Percentiles rank a stretch among this genome's conserved stretches.
phyloP scores from a whole-genome alignment of 2,797 vertebrate species.

The Esox lucius region DNA sequence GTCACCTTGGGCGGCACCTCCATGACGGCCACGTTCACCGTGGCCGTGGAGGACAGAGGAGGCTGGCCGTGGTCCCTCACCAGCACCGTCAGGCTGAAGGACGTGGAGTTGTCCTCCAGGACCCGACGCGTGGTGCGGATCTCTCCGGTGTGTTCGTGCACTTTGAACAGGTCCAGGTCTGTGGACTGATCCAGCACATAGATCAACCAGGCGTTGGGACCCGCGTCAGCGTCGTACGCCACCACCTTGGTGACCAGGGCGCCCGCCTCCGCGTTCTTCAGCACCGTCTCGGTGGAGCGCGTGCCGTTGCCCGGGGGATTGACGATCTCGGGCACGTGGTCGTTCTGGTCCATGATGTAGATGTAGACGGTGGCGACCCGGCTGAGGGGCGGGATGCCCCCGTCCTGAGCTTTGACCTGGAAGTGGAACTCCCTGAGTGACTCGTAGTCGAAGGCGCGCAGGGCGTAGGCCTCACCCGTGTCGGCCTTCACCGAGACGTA shows the following conservation, averaged over 20 bases:
- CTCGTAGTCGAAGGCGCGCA: conserved; percentile 95
- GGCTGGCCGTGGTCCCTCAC: conserved; percentile 93
- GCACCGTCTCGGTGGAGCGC: conserved; percentile 86
- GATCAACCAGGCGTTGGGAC: conserved; percentile 94
- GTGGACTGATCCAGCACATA: conserved; percentile 85
- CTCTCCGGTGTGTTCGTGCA: conserved; percentile 93
- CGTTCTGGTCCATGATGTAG: conserved; percentile 92
- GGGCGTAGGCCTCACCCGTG: conserved; percentile 89
- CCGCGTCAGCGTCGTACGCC: conserved; percentile 93
- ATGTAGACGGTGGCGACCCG: conserved; percentile 90
- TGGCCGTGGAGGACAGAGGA: conserved; percentile 85
- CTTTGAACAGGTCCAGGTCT: conserved; percentile 89
- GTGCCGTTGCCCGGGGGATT: conserved; percentile 89
- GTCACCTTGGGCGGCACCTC: conserved; percentile 87
- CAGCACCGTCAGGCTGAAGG: conserved; percentile 86
- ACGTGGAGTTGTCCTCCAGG: conserved; percentile 85
- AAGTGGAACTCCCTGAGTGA: conserved; percentile 92
- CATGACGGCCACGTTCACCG: conserved; percentile 90
- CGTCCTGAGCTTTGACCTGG: conserved; percentile 91
- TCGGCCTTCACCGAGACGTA: conserved; percentile 92
- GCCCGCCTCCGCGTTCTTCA: conserved; percentile 85
- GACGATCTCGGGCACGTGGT: conserved; percentile 90
- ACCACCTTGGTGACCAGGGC: conserved; percentile 95
- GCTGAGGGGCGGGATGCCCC: conserved; percentile 87
- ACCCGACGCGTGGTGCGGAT: conserved; percentile 91